Base-by-base conservation (phyloP, 2,888 invertebrate genomes). In the Halictus ligatus region DNA sequence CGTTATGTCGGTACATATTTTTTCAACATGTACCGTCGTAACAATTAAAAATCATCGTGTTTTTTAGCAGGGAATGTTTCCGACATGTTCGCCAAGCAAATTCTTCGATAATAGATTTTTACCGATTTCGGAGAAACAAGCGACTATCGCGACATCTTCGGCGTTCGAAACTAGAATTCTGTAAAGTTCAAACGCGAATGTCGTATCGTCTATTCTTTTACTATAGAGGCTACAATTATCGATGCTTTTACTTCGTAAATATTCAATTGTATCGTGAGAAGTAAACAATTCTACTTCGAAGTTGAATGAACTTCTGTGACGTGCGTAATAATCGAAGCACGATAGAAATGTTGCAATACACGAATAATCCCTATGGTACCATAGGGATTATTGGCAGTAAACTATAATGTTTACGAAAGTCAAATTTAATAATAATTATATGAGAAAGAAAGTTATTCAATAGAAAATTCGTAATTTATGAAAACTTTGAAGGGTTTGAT, bases 121-220 rank as follows among this genome's bases (percentile, higher is more conserved):
- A 50, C 69, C 54, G 58, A 84, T 84, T 85, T 80, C 29, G 46
- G 79, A 86, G 81, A 81, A 75, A 88, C 75, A 85, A 60, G 69
- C 84, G 85, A 88, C 78, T 43, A 73, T 79, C 69, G 88, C 89
- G 91, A 90, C 91, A 92, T 92, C 91, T 89, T 73, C 60, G n/a
- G 21, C 25, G 48, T 71, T 54, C 29, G 29, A 75, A 80, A 76
- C 78, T 67, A 72, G 50, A 74, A 75, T 77, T 58, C 72, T 71
- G 75, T 78, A 50, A 71, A 60, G 48, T 88, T 88, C 75, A 64
- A 85, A 85, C 35, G 5, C 18, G 10, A 40, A 74, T 77, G 1
- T 69, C 75, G 72, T 21, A 69, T 25, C 13, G 54, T 74, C 35
- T 46, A 43, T 64, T 78, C 50, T 78, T 73, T 35, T 12, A 10